Evolutionary conservation across 1,140 invertebrate species (phyloP).

Genomic region (Polyergus mexicanus): DNA sequence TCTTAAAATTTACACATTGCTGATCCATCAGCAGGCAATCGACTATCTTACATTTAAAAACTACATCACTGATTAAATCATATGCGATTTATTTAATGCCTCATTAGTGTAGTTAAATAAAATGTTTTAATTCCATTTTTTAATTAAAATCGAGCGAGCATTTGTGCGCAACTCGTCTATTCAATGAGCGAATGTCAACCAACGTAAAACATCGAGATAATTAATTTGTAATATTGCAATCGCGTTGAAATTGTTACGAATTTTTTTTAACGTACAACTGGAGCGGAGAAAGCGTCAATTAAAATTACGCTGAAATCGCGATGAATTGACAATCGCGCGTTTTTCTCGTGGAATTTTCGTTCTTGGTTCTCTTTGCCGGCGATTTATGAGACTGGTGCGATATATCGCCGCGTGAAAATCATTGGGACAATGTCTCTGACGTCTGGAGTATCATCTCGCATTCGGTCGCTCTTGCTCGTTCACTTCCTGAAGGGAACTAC

Average conservation of each 20-base stretch:
- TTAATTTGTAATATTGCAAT: neutral
- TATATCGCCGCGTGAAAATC: slow-evolving; percentile 62
- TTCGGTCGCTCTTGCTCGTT: slow-evolving; percentile 53
- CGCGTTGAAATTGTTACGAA: neutral
- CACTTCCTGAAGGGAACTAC: slow-evolving; percentile 71
- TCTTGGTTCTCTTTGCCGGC: neutral
- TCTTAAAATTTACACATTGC: neutral
- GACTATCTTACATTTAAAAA: neutral
- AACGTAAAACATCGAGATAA: neutral
- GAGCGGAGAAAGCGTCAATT: neutral
- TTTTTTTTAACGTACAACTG: neutral
- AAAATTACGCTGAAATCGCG: neutral
- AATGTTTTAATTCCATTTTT: slow-evolving; percentile 13
- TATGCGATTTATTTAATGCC: neutral
- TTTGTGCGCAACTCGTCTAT: neutral
- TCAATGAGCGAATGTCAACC: neutral
- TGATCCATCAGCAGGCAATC: neutral
- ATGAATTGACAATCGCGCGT: neutral
- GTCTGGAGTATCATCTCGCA: slow-evolving; percentile 42
- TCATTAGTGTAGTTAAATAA: neutral
- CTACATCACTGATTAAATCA: neutral
- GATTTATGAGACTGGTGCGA: neutral
- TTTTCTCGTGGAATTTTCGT: neutral
- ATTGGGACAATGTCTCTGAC: slow-evolving; percentile 65
- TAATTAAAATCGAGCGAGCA: neutral